Evolutionary conservation across 2,888 invertebrate genomes (phyloP), one percentile per base, ranked within the genome.

Genomic region (Muscina levida): DNA sequence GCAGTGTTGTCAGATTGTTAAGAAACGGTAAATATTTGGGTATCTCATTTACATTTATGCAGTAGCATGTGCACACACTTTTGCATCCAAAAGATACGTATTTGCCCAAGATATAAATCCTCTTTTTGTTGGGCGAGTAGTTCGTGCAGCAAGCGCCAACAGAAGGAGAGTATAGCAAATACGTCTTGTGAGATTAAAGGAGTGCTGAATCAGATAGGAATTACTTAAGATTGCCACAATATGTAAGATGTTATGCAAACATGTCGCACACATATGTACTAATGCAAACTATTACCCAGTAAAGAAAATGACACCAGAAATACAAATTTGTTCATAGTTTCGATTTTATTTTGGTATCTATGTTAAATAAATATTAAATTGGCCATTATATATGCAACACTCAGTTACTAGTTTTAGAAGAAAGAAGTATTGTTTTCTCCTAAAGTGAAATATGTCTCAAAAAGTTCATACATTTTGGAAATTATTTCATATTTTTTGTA

Each of bases 151-250:
- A 67, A 74, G 82, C 62, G 82, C 83, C 84, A 82, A 24, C 5
- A 17, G 15, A 83, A 84, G 84, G 81, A 84, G 85, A 85, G 84
- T 83, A 84, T 84, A 82, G 71, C 56, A 83, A 83, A 84, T 83
- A 74, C 84, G 84, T 15, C 83, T 84, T 83, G 85, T 74, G 80
- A 82, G 83, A 84, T 85, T 53, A 48, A 82, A 75, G 82, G 77
- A 80, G 77, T 67, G 84, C 82, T 84, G 84, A 82, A 85, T 86
- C 85, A 85, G 82, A 82, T 65, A 77, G 82, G 84, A 84, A 84
- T 83, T 84, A 85, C 82, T 83, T 79, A 51, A 79, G 77, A 42
- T 72, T 66, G 81, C 62, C 80, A 44, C 57, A 44, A 74, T 78
- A 78, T 76, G 65, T 78, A 77, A 78, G 75, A 76, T 75, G 37